Evolutionary conservation across 1,140 invertebrate species (phyloP), one percentile per base, ranked within the genome.

Genomic region (Propsilocerus akamusi): DNA sequence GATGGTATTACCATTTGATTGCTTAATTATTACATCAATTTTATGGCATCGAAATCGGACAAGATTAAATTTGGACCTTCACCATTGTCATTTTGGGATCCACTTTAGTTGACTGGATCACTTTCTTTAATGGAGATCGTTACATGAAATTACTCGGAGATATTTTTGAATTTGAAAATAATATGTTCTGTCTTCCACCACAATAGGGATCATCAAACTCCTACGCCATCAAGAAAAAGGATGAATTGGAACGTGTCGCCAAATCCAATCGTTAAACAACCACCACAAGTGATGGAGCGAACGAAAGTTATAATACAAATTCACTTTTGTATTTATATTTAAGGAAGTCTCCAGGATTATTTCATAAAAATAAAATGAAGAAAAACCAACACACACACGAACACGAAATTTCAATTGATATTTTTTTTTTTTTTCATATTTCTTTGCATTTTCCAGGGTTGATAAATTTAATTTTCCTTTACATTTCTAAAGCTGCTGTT

Each of bases 211-310:
- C 95, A 52, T 97, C 94, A 46, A 99, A 99, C 73, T 97, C 92
- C 34, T 99, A 99, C 65, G 96, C 96, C 54, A 99, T 99, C 69
- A 99, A 99, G 75, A 99, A 99, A 78, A 99, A 99, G 72, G 97
- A 99, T 68, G 97, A 99, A 76, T 77, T 99, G 65, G 97, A 99
- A 73, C 89, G 97, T 80, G 97, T 99, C 56, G 97, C 96, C 63
- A 99, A 99, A 72, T 98, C 94, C 66, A 99, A 99, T 79, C 88
- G 96, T 88, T 99, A 98, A 96, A 62, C 48, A 51, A 24, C n/a
- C 22, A 41, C 8, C n/a, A 20, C 34, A 41, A 41, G 34, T 10
- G 28, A 41, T n/a, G 34, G 34, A 41, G 34, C 12, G 22, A 30
- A 12, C 14, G 28, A 30, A 30, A 30, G 14, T 30, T 30, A 10